A percentile compares a stretch with the other conserved stretches of the same genome.
Conservation (phyloP, 53 echinoderm and acorn worm genomes). For the Zoroaster sp. region DNA sequence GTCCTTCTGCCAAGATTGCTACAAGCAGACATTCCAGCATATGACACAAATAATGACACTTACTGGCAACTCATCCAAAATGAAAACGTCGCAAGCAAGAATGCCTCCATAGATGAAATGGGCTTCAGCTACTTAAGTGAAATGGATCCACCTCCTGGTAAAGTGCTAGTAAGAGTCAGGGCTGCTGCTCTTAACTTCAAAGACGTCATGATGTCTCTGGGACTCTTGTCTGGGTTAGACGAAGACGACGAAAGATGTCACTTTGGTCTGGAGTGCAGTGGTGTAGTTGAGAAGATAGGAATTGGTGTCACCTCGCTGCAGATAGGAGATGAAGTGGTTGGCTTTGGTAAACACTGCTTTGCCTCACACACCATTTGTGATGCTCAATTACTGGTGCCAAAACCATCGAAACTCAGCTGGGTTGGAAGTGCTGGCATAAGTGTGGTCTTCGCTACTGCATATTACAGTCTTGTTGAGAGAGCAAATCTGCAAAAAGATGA, state of each 20-base stretch:
- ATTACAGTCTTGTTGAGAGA: slow-evolving; percentile 74
- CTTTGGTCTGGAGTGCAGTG: slow-evolving; percentile 68
- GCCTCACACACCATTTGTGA: slow-evolving; percentile 72
- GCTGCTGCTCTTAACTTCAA: slow-evolving; percentile 70
- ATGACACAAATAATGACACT: neutral
- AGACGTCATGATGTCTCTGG: slow-evolving; percentile 59
- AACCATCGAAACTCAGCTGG: slow-evolving; percentile 60
- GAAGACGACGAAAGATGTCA: neutral
- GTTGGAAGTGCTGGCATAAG: slow-evolving; percentile 63
- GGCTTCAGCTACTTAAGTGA: slow-evolving; percentile 44
- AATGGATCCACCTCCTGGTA: slow-evolving; percentile 34
- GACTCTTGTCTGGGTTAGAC: slow-evolving; percentile 40
- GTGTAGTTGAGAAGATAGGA: slow-evolving; percentile 73
- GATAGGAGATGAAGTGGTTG: slow-evolving; percentile 62
- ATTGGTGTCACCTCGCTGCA: slow-evolving; percentile 59
- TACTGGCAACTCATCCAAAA: slow-evolving; percentile 7
- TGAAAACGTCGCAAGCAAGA: neutral
- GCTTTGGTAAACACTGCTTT: slow-evolving; percentile 64
- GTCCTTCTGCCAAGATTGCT: neutral
- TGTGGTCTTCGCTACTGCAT: slow-evolving; percentile 68
- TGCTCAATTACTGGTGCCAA: slow-evolving; percentile 53
- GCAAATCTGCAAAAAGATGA: slow-evolving; percentile 72
- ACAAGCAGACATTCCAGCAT: neutral
- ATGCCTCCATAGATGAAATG: slow-evolving; percentile 48
- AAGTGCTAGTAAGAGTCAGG: slow-evolving; percentile 62